A percentile compares a stretch with the other conserved stretches of the same genome.
These are phyloP conservation scores for Meles meles DNA, from an alignment of 2,113 vertebrate genomes.

Conservation along the genomic window DNA sequence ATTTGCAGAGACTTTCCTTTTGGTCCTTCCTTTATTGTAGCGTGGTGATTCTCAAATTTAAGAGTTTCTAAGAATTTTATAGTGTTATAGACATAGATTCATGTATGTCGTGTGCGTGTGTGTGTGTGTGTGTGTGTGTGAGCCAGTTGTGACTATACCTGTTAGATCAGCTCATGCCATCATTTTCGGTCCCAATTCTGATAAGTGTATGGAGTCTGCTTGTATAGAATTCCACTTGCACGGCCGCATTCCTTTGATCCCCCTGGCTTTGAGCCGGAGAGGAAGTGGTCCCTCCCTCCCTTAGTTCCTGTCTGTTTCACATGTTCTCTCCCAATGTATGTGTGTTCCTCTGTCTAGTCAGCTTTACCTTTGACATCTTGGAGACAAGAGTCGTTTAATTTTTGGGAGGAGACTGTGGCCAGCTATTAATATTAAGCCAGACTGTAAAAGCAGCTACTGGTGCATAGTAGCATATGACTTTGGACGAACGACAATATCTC, in stretches of 20 bases:
- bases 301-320: background rate
- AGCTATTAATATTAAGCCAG: background rate
- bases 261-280: background rate
- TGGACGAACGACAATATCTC: background rate
- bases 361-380: background rate
- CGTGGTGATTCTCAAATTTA: background rate
- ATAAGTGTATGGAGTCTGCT: too few relatives aligned
- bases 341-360: background rate
- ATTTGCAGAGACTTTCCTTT: background rate
- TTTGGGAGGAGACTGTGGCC: background rate
- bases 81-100: background rate
- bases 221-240: rapidly evolving
- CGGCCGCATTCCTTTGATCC: background rate
- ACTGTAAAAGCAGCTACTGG: background rate
- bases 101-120: too few relatives aligned
- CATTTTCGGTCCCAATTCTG: background rate
- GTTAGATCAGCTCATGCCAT: background rate
- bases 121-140: too few relatives aligned
- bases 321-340: background rate
- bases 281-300: background rate
- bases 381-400: background rate
- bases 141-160: background rate
- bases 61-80: background rate
- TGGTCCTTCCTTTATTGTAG: background rate
- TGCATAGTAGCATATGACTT: background rate